These are phyloP conservation scores for Erannis defoliaria DNA, from an alignment of 2,888 invertebrate genomes.

Conservation along the genomic window DNA sequence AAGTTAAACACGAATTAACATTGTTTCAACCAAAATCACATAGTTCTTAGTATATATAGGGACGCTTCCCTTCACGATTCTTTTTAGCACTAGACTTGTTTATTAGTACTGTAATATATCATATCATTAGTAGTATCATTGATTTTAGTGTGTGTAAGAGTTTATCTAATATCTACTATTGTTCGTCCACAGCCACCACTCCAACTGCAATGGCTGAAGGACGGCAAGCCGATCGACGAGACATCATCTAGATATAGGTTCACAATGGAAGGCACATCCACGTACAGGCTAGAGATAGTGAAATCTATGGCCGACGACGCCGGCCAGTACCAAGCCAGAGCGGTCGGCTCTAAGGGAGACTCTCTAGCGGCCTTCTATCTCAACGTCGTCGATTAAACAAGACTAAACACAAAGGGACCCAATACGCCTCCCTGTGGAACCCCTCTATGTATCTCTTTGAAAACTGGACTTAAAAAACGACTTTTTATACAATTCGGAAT, in stretches of 20 bases:
- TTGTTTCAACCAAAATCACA: too few species aligned
- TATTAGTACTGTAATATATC: too few species aligned
- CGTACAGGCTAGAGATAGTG: constrained; percentile 92
- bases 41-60: too few species aligned
- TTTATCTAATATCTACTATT: too few species aligned
- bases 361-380: constrained; percentile 94
- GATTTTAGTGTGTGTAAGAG: too few species aligned
- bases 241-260: constrained; percentile 91
- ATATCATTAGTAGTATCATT: too few species aligned
- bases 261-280: constrained; percentile 92
- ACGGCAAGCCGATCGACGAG: constrained; percentile 96
- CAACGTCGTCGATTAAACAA: constrained; percentile 88
- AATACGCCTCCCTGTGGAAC: constrained; percentile 63
- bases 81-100: too few species aligned
- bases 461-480: constrained; percentile 60
- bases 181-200: constrained; percentile 81
- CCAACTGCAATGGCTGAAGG: constrained; percentile 95
- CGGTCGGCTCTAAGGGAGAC: constrained; percentile 95
- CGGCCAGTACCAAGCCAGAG: constrained; percentile 95
- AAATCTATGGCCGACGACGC: constrained; percentile 92
- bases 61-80: too few species aligned
- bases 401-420: constrained; percentile 62
- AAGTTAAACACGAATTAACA: too few species aligned
- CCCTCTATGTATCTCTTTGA: constrained; percentile 57
- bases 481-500: constrained; percentile 81